phyloP scores from a whole-genome alignment of 2,888 invertebrate genomes.

The Chloroclystis v-ata region DNA sequence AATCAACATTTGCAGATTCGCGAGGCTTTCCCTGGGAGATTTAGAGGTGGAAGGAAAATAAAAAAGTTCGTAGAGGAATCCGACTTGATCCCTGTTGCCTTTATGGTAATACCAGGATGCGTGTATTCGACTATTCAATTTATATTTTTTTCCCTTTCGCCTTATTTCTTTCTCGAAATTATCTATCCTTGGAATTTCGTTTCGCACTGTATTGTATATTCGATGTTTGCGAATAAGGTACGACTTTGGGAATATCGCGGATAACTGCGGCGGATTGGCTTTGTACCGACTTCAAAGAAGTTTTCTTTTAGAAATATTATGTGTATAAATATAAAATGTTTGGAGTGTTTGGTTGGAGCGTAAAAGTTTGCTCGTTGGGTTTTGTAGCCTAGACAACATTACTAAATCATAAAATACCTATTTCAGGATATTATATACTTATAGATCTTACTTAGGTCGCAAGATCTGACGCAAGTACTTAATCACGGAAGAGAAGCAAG shows the following conservation, averaged over 20 bases:
- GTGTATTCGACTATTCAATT: slow-evolving; percentile 78
- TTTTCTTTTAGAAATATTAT: slow-evolving; percentile 67
- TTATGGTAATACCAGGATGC: slow-evolving; percentile 77
- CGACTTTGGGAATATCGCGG: slow-evolving; percentile 72
- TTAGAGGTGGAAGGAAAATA: slow-evolving; percentile 79
- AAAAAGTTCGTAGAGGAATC: slow-evolving; percentile 78
- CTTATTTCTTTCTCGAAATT: slow-evolving; percentile 76
- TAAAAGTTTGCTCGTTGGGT: slow-evolving; percentile 41
- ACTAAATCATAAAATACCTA: too few relatives aligned
- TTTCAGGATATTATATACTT: background rate
- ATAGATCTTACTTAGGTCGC: too few relatives aligned
- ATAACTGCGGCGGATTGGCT: slow-evolving; percentile 75
- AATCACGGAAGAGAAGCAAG: too few relatives aligned
- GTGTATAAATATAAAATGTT: slow-evolving; percentile 66
- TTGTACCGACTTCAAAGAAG: slow-evolving; percentile 76
- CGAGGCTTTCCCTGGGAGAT: slow-evolving; percentile 76
- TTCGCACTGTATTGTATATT: slow-evolving; percentile 77
- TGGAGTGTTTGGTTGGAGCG: slow-evolving; percentile 38
- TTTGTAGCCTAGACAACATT: slow-evolving; percentile 32
- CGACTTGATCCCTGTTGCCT: slow-evolving; percentile 76
- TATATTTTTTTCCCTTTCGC: slow-evolving; percentile 75
- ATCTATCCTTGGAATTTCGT: slow-evolving; percentile 78
- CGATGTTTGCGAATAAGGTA: slow-evolving; percentile 77
- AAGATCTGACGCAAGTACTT: too few relatives aligned
- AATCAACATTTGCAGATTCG: slow-evolving; percentile 79